Evolutionary conservation across 2,888 invertebrate genomes (phyloP).

Genomic region (Melangyna quadrimaculata): DNA sequence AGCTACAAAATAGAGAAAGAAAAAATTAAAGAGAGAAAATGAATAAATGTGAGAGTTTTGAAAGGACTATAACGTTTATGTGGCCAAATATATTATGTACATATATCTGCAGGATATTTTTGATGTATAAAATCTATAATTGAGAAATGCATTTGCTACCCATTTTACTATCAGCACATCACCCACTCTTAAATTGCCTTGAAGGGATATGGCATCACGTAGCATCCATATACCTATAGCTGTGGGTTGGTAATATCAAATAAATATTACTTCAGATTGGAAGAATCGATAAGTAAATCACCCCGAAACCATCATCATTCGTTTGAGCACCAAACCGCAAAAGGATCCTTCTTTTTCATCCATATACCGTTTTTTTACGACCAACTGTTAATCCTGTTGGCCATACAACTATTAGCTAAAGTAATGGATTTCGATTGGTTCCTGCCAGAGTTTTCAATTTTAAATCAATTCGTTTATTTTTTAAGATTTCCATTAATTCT

Average conservation of each 20-base stretch:
- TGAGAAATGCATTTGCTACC: constrained; percentile 49
- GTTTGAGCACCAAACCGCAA: background rate
- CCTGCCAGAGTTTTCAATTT: constrained; percentile 2
- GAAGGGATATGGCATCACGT: constrained; percentile 9
- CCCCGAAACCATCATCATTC: constrained; percentile 20
- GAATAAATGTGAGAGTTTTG: constrained; percentile 2
- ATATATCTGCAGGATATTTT: background rate
- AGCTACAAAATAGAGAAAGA: constrained; percentile 83
- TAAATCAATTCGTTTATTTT: constrained; percentile 18
- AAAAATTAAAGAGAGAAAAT: background rate
- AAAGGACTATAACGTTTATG: background rate
- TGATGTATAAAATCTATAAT: background rate
- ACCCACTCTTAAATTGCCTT: constrained; percentile 7
- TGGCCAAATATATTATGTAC: background rate
- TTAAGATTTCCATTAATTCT: constrained; percentile 4
- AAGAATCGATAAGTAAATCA: constrained; percentile 40
- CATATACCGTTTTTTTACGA: background rate
- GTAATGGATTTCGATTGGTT: background rate
- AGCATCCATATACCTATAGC: background rate
- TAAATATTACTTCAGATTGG: background rate
- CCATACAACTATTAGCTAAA: constrained; percentile 15
- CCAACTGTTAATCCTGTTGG: background rate
- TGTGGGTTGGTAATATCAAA: background rate
- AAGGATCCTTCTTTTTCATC: background rate
- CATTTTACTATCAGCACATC: background rate